These are phyloP conservation scores for Syngnathoides biaculeatus DNA, from an alignment of 2,113 vertebrate species.

Conservation along the genomic window DNA sequence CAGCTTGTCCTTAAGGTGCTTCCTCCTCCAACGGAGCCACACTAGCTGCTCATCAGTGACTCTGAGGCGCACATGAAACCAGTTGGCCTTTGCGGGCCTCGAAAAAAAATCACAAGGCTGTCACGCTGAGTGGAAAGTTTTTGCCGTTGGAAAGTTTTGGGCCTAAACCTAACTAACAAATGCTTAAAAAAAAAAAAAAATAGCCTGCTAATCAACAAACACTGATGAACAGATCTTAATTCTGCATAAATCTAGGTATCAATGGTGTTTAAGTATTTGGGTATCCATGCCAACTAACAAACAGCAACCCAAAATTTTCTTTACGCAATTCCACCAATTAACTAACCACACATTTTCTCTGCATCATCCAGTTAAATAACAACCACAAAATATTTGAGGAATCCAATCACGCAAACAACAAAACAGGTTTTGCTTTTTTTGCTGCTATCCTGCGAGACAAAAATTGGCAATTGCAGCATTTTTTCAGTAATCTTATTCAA, in stretches of 20 bases:
- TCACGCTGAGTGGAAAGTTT: not conserved
- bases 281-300: not conserved
- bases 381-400: not conserved
- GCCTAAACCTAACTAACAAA: not conserved
- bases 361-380: not conserved
- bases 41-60: constrained; percentile 23
- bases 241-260: too few relatives aligned
- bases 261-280: not conserved
- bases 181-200: too few relatives aligned
- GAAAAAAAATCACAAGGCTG: constrained; percentile 9
- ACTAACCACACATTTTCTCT: not conserved
- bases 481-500: not conserved
- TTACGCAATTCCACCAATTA: not conserved
- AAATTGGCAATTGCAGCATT: not conserved
- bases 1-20: constrained; percentile 47
- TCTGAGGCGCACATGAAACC: constrained; percentile 1
- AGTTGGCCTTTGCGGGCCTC: constrained; percentile 13
- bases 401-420: not conserved
- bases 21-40: constrained; percentile 34
- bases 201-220: too few relatives aligned
- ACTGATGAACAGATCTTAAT: too few relatives aligned
- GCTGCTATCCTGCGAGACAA: not conserved
- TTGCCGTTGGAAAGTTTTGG: too few relatives aligned
- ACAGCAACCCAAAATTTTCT: not conserved
- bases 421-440: not conserved